Evolutionary conservation across 2,888 invertebrate species (phyloP), one percentile per base, ranked within the genome.

Genomic region (Agrochola macilenta): DNA sequence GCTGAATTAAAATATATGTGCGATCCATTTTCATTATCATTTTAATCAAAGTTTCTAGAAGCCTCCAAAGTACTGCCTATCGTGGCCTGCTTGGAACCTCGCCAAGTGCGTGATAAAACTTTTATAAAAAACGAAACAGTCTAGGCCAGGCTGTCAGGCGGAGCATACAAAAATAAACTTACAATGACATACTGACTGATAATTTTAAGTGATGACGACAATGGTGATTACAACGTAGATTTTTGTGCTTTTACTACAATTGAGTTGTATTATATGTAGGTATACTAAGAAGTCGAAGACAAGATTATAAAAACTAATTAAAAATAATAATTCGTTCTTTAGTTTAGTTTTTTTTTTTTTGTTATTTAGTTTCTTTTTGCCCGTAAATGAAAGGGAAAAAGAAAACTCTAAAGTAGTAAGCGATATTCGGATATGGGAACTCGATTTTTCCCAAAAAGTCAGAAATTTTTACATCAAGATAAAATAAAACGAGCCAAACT

Each of bases 91-190:
- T 85, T 87, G 85, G 87, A 77, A 70, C 35, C 17, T 5, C 23
- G 88, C 87, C 88, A 88, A 87, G 69, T 81, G 74, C 80, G 79
- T 79, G 68, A 46, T 73, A 80, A 76, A 78, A 76, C 49, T 76
- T 85, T 76, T 5, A 69, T 78, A 71, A 84, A 78, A 78, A 79
- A 76, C 26, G 14, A 76, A 69, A 76, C 43, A 69, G 23, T 73
- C 54, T 60, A 60, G 43, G 54, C 54, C 54, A 60, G 43, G 54
- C 65, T 30, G 57, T 69, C 57, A 57, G 30, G 23, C 58, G 23
- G 23, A 23, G 23, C 35, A 74, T 79, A 43, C 46, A 71, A 54
- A 84, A 79, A 74, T 79, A 74, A 74, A 79, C 52, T 49, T 49
- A 30, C 35, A 73, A 46, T 30, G 26, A 58, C 60, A 20, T 14